Evolutionary conservation across 2,888 invertebrate genomes (phyloP).

Genomic region (Pogonocherus hispidulus): DNA sequence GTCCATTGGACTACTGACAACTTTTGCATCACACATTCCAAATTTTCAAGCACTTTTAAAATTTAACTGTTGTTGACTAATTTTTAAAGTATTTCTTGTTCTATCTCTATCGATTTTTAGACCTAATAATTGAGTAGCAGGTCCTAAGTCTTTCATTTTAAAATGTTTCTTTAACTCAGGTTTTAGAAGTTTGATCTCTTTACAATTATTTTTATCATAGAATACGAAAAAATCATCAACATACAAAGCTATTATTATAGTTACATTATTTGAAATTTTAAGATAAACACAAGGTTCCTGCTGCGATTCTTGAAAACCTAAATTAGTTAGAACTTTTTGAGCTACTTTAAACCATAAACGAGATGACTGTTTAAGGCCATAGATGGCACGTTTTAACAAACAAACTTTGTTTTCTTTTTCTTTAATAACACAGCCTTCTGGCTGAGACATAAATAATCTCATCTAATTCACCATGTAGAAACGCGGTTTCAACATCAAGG

Average conservation of each 20-base stretch:
- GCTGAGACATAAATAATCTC: background rate
- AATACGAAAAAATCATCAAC: background rate
- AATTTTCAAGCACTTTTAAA: slow-evolving; percentile 37
- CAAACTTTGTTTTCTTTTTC: background rate
- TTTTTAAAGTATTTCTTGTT: background rate
- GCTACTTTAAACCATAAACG: no score
- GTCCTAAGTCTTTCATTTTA: background rate
- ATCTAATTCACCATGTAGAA: slow-evolving; percentile 37
- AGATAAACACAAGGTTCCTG: background rate
- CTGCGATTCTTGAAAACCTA: no score
- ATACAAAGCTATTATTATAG: background rate
- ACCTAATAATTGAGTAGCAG: background rate
- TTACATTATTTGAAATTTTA: background rate
- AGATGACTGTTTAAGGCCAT: no score
- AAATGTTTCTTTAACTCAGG: background rate
- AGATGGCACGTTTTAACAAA: background rate
- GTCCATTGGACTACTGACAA: slow-evolving; percentile 36
- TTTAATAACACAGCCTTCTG: background rate
- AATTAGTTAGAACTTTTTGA: no score
- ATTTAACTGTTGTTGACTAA: slow-evolving; percentile 23
- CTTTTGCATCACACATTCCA: slow-evolving; percentile 43
- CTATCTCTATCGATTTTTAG: background rate
- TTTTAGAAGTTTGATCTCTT: background rate
- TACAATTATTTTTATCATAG: background rate
- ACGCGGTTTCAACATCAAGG: slow-evolving; percentile 43